These are phyloP conservation scores for Microcebus jonahi DNA, from an alignment of 2,113 vertebrate genomes.

Conservation along the genomic window DNA sequence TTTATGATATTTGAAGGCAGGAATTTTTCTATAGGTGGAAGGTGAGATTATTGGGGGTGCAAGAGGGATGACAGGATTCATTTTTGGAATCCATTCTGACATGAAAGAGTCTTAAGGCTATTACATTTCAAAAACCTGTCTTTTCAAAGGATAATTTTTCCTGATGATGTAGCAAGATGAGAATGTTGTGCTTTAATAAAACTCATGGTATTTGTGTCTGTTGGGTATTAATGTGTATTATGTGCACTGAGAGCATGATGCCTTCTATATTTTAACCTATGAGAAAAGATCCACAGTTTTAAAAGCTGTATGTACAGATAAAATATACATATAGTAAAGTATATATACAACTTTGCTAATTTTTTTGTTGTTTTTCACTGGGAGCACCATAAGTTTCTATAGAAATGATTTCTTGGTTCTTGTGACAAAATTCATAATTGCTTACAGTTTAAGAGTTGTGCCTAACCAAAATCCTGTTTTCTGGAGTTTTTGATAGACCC, in stretches of 20 bases:
- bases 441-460: not conserved
- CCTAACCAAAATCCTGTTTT: not conserved
- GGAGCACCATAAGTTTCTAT: not conserved
- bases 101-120: not conserved
- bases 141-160: slow-evolving; percentile 7
- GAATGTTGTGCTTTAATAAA: slow-evolving; percentile 32
- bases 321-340: not conserved
- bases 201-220: slow-evolving; percentile 29
- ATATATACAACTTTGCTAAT: not conserved
- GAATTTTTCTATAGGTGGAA: not conserved
- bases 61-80: not conserved
- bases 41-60: not conserved
- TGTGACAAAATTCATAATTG: not conserved
- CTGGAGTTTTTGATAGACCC: not conserved
- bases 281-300: not conserved
- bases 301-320: not conserved
- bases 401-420: not conserved
- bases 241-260: not conserved
- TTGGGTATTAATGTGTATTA: not conserved
- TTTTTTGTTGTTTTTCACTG: not conserved
- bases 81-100: slow-evolving; percentile 9
- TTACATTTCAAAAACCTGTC: slow-evolving; percentile 26
- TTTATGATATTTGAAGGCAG: not conserved
- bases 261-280: not conserved
- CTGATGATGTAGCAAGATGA: not conserved